phyloP scores from a whole-genome alignment of 2,888 invertebrate species.

The Alviniconcha strummeri region DNA sequence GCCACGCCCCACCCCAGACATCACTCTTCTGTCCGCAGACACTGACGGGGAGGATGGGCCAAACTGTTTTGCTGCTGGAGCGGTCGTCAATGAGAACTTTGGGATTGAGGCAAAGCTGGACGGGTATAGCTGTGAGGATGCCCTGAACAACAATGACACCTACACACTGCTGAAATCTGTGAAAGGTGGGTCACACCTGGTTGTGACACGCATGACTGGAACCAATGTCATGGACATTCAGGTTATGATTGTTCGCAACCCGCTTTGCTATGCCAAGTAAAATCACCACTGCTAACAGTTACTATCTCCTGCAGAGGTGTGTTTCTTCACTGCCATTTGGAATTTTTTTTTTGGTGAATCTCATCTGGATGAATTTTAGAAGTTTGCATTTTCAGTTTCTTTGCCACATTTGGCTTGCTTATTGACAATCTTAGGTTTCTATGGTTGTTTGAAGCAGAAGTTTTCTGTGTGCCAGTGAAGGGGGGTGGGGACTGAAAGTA shows the following conservation, averaged over 20 bases:
- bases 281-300: too few relatives aligned
- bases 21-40: conserved; percentile 88
- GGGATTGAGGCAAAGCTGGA: conserved; percentile 68
- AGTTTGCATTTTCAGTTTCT: not conserved
- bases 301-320: too few relatives aligned
- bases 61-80: conserved; percentile 85
- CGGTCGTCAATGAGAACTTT: conserved; percentile 79
- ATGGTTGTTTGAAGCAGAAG: too few relatives aligned
- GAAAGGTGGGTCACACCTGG: conserved; percentile 80
- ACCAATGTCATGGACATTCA: conserved; percentile 98
- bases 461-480: too few relatives aligned
- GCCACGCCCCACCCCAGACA: conserved; percentile 37
- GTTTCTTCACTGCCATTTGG: too few relatives aligned
- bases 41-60: conserved; percentile 99
- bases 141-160: conserved; percentile 86
- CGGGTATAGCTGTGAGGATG: conserved; percentile 72
- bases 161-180: conserved; percentile 86
- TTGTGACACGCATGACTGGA: conserved; percentile 92
- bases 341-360: too few relatives aligned
- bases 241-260: conserved; percentile 62
- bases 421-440: too few relatives aligned
- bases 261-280: not conserved
- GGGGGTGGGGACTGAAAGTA: too few relatives aligned
- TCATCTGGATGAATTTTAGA: too few relatives aligned
- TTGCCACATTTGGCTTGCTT: not conserved